Conservation (phyloP, 2,797 vertebrate genomes). For the Sebastiscus tertius region DNA sequence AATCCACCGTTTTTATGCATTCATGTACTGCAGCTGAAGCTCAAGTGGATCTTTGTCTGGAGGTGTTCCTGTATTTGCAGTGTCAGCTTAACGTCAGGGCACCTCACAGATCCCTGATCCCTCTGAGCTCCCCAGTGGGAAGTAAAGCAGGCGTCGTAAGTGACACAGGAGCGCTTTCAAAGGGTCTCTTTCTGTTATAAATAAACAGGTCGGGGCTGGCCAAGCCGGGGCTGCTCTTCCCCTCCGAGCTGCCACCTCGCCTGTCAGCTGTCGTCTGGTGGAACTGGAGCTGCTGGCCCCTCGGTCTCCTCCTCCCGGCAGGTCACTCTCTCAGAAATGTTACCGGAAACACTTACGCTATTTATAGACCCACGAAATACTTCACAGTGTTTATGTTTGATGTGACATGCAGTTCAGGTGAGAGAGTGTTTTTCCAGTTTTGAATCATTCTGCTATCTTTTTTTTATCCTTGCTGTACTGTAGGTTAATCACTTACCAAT, state of each 20-base stretch:
- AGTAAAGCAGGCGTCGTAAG: conserved; percentile 65
- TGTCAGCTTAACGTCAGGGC: background rate
- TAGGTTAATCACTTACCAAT: background rate
- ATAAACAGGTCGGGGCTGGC: conserved; percentile 67
- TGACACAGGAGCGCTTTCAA: conserved; percentile 62
- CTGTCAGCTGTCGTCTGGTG: conserved; percentile 85
- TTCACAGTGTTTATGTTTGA: conserved; percentile 57
- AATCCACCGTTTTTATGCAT: background rate
- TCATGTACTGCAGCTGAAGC: background rate
- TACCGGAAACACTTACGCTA: conserved; percentile 78
- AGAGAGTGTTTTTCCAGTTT: background rate
- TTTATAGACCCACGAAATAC: conserved; percentile 48
- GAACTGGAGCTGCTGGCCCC: conserved; percentile 68
- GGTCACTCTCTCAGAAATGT: conserved; percentile 60
- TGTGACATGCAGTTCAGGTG: conserved; percentile 19
- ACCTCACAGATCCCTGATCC: conserved; percentile 23
- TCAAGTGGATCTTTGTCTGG: background rate
- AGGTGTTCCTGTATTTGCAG: background rate
- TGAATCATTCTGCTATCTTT: background rate
- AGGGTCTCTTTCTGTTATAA: conserved; percentile 76
- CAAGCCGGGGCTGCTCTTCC: conserved; percentile 41
- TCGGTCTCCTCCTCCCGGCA: conserved; percentile 21
- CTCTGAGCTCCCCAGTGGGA: conserved; percentile 32
- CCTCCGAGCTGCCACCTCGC: conserved; percentile 55
- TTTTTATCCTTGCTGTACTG: background rate